Evolutionary conservation across 2,888 invertebrate genomes (phyloP).

Genomic region (Atrina japonica): DNA sequence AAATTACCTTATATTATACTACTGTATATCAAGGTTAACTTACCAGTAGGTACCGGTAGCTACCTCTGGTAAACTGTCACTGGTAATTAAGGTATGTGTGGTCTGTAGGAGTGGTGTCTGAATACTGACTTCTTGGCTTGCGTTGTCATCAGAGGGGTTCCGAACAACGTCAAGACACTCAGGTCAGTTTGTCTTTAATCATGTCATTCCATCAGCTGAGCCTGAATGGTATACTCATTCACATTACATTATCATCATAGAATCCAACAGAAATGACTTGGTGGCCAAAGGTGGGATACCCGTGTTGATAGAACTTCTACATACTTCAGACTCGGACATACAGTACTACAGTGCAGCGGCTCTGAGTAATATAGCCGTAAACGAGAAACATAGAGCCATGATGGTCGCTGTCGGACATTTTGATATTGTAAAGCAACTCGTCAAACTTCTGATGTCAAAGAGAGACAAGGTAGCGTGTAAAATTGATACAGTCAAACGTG

Average conservation of each 20-base stretch:
- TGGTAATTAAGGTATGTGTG: no score
- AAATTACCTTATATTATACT: no score
- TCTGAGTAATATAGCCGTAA: conserved; percentile 75
- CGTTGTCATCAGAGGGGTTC: background rate
- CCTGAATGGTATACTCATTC: no score
- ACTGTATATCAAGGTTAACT: no score
- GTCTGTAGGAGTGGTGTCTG: no score
- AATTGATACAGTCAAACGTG: background rate
- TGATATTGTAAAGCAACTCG: conserved; percentile 65
- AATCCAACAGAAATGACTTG: conserved; percentile 67
- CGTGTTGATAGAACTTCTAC: conserved; percentile 66
- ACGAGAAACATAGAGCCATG: conserved; percentile 71
- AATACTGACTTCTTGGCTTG: no score
- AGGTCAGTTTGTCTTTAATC: no score
- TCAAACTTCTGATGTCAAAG: conserved; percentile 52
- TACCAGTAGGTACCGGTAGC: no score
- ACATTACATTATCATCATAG: conserved; percentile 54
- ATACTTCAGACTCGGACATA: conserved; percentile 65
- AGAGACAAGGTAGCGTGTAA: conserved; percentile 51
- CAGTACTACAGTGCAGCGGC: conserved; percentile 74
- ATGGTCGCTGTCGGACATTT: conserved; percentile 75
- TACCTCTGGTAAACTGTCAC: no score
- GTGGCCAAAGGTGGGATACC: conserved; percentile 71
- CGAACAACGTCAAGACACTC: no score
- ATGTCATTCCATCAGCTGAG: no score